A percentile compares a stretch with the other conserved stretches of the same genome.
These are phyloP conservation scores for Patella depressa DNA, from an alignment of 2,888 invertebrate genomes.

Conservation along the genomic window DNA sequence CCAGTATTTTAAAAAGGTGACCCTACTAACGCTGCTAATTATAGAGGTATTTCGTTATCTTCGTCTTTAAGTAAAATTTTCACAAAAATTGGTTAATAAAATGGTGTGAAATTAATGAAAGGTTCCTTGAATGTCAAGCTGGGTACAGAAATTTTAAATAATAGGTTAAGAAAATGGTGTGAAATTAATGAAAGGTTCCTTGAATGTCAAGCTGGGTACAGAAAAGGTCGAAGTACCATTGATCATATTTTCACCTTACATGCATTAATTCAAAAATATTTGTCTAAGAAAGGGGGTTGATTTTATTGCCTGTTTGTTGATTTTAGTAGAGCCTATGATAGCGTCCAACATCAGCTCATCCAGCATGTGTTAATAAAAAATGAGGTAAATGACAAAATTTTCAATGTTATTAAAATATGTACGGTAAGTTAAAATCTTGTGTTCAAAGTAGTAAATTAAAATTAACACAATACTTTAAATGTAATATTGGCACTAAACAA, in stretches of 20 bases:
- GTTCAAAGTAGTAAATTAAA: not conserved
- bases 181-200: too few species aligned
- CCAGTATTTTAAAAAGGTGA: too few species aligned
- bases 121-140: not conserved
- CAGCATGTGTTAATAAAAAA: constrained; percentile 9
- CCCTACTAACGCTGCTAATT: not conserved
- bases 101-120: not conserved
- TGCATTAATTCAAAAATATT: not conserved
- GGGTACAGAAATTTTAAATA: too few species aligned
- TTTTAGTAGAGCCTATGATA: not conserved
- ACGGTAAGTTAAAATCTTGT: constrained; percentile 12
- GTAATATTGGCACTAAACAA: constrained; percentile 20
- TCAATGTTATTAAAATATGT: not conserved
- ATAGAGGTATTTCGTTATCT: not conserved
- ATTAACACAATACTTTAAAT: constrained; percentile 14
- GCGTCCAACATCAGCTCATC: not conserved
- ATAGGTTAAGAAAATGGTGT: too few species aligned
- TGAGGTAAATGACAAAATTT: constrained; percentile 8
- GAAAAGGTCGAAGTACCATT: not conserved
- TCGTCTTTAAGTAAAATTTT: not conserved
- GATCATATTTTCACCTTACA: not conserved
- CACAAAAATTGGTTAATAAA: not conserved
- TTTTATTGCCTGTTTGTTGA: not conserved
- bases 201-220: too few species aligned
- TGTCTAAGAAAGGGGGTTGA: not conserved